phyloP scores from a whole-genome alignment of 2,888 invertebrate species.

The Emmelina monodactyla region DNA sequence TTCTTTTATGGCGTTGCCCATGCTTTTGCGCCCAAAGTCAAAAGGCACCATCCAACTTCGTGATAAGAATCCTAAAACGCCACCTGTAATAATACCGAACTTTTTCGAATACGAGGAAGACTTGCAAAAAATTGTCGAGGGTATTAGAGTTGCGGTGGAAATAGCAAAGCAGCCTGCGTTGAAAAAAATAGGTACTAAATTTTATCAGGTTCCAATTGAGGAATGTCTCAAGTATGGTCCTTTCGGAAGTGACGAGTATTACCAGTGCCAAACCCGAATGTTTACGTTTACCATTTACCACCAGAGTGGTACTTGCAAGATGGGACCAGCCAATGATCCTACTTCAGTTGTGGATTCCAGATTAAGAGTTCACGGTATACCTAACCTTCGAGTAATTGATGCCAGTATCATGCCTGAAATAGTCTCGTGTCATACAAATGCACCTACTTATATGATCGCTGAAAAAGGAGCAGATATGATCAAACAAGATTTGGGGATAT shows the following conservation, averaged over 20 bases:
- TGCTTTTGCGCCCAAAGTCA: constrained; percentile 77
- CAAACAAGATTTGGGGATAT: constrained; percentile 57
- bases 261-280: constrained; percentile 72
- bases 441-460: constrained; percentile 81
- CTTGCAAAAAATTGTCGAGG: constrained; percentile 69
- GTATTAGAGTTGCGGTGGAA: constrained; percentile 66
- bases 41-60: constrained; percentile 72
- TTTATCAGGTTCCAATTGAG: constrained; percentile 68
- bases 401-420: constrained; percentile 83
- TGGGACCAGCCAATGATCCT: constrained; percentile 66
- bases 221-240: constrained; percentile 62
- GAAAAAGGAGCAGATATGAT: constrained; percentile 80
- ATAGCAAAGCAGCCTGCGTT: constrained; percentile 67
- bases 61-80: constrained; percentile 73
- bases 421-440: constrained; percentile 79
- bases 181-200: constrained; percentile 61
- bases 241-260: constrained; percentile 73
- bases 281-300: constrained; percentile 76
- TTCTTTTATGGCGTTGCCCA: constrained; percentile 69
- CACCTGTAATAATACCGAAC: constrained; percentile 80
- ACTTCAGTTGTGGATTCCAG: constrained; percentile 71
- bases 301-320: constrained; percentile 72
- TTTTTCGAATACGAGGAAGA: constrained; percentile 75
- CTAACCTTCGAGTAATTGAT: constrained; percentile 75
- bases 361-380: constrained; percentile 71